Conservation (phyloP, 2,888 invertebrate genomes). For the Hirtodrosophila cameraria region DNA sequence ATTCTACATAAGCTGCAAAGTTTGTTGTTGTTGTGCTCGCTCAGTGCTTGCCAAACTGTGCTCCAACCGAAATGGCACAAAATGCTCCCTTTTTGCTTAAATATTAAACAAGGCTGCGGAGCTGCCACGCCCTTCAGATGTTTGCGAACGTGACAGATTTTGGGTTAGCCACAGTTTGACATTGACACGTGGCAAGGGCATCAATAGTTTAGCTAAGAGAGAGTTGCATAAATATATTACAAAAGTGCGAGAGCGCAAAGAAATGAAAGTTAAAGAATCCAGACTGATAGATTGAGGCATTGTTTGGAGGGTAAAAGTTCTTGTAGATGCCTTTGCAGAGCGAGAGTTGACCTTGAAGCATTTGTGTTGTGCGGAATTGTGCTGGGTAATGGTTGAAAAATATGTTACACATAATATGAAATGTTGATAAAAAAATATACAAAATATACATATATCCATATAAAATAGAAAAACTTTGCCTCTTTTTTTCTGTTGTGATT, state of each 20-base stretch:
- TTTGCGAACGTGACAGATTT: slow-evolving; percentile 50
- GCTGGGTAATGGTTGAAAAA: slow-evolving; percentile 1
- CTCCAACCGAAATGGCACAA: slow-evolving; percentile 66
- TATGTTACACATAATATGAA: slow-evolving; percentile 40
- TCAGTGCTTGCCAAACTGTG: slow-evolving; percentile 48
- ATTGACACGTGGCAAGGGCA: slow-evolving; percentile 29
- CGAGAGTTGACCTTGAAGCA: slow-evolving; percentile 8
- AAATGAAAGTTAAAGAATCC: slow-evolving; percentile 29
- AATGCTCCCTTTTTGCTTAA: slow-evolving; percentile 58
- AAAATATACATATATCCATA: slow-evolving; percentile 25
- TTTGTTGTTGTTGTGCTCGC: slow-evolving; percentile 1
- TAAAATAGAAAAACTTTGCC: slow-evolving; percentile 26
- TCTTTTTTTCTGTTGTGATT: slow-evolving; percentile 18
- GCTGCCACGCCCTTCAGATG: slow-evolving; percentile 42
- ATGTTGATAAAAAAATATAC: slow-evolving; percentile 37
- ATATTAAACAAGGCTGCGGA: slow-evolving; percentile 64
- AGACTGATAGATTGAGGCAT: slow-evolving; percentile 6
- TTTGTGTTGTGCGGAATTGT: slow-evolving; percentile 1
- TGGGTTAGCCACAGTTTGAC: slow-evolving; percentile 30
- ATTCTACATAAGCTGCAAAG: not conserved
- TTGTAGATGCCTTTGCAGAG: slow-evolving; percentile 34
- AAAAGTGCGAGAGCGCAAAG: slow-evolving; percentile 68
- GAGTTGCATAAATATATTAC: slow-evolving; percentile 79
- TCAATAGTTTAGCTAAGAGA: slow-evolving; percentile 13
- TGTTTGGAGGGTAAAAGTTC: slow-evolving; percentile 18